A percentile compares a stretch with the other conserved stretches of the same genome.
Evolutionary conservation across 1,140 invertebrate genomes (phyloP).

Genomic region (Parapsyche elsis): DNA sequence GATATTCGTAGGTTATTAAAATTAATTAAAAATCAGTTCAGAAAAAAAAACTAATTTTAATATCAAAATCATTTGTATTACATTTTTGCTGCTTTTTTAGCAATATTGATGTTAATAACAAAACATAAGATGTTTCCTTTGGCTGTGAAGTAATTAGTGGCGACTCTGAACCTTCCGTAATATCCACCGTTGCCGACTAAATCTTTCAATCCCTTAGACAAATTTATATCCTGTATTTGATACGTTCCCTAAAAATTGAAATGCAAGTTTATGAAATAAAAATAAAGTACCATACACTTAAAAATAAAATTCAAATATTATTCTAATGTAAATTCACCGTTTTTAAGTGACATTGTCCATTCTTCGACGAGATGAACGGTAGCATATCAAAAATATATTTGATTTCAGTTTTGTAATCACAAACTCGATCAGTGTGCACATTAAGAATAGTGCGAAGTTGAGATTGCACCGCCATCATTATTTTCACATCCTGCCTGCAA

Average conservation of each 20-base stretch:
- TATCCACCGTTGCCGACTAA: neutral
- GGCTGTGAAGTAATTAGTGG: neutral
- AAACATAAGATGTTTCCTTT: neutral
- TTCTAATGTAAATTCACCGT: neutral
- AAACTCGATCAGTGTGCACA: neutral
- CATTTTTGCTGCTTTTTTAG: no score
- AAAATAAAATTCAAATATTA: no score
- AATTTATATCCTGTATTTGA: neutral
- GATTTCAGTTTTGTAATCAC: neutral
- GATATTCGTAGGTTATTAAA: no score
- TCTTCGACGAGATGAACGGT: neutral
- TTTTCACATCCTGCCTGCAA: neutral
- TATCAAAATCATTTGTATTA: no score
- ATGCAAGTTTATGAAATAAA: neutral
- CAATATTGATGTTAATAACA: neutral
- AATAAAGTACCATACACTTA: no score
- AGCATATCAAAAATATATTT: neutral
- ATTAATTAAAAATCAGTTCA: no score
- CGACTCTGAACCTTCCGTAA: neutral
- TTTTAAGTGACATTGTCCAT: neutral
- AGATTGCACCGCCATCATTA: neutral
- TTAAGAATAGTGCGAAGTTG: neutral
- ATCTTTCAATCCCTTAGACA: neutral
- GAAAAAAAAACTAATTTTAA: no score
- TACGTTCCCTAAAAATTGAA: neutral